A percentile compares a stretch with the other conserved stretches of the same genome.
Evolutionary conservation across 2,113 vertebrate species (phyloP).

Genomic region (Rhinopomastus cyanomelas): DNA sequence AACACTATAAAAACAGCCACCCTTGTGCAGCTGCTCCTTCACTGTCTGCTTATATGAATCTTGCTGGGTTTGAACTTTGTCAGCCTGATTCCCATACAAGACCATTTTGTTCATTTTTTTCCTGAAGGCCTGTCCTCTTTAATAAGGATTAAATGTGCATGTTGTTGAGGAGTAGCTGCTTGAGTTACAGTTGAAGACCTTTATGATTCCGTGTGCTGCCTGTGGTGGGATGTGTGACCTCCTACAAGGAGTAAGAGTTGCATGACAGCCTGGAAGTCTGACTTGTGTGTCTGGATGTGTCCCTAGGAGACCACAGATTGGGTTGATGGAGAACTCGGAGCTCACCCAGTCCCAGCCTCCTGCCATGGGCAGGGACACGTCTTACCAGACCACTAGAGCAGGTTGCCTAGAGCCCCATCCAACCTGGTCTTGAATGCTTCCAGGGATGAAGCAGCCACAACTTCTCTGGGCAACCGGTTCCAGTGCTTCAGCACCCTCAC

Average conservation of each 20-base stretch:
- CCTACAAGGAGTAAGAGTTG: neutral
- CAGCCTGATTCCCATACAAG: neutral
- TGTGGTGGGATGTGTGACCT: fast-evolving
- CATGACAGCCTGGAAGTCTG: fast-evolving
- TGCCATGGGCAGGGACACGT: too few relatives aligned
- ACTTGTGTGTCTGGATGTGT: neutral
- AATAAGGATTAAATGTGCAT: neutral
- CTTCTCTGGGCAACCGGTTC: too few relatives aligned
- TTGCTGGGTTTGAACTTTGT: neutral
- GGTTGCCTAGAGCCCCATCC: too few relatives aligned
- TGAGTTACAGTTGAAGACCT: neutral
- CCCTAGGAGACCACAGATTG: neutral
- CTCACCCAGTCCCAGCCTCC: too few relatives aligned
- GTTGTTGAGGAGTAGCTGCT: neutral
- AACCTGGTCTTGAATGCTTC: too few relatives aligned
- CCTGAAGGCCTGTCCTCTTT: neutral
- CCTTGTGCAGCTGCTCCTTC: neutral
- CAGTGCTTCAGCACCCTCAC: too few relatives aligned
- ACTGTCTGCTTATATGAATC: neutral
- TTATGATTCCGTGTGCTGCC: fast-evolving
- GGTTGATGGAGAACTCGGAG: too few relatives aligned
- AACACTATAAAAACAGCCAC: neutral
- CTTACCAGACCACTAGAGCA: too few relatives aligned
- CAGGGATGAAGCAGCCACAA: too few relatives aligned
- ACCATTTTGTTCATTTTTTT: too few relatives aligned